A percentile compares a stretch with the other conserved stretches of the same genome.
Evolutionary conservation across 2,113 vertebrate genomes (phyloP).

Genomic region (Fulica atra): DNA sequence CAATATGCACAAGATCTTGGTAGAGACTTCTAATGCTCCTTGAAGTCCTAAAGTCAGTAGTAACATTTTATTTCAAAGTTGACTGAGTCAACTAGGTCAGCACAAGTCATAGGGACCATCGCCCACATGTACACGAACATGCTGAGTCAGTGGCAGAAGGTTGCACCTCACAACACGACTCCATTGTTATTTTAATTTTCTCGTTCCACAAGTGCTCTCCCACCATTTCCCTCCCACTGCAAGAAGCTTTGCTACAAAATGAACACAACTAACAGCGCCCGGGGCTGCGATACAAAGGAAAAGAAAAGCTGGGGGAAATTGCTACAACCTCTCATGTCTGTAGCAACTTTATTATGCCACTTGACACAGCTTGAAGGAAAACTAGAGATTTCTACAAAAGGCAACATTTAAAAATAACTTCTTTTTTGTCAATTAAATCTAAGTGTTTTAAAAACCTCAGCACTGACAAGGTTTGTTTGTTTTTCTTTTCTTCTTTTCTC

Average conservation of each 20-base stretch:
- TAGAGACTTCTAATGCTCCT: background rate
- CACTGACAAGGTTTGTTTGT: background rate
- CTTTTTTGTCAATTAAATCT: constrained; percentile 33
- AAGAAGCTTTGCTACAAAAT: constrained; percentile 59
- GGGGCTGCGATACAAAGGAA: constrained; percentile 43
- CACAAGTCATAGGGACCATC: constrained; percentile 4
- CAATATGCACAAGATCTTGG: background rate
- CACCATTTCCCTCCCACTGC: constrained; percentile 55
- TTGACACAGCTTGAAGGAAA: constrained; percentile 61
- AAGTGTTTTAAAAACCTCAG: constrained; percentile 18
- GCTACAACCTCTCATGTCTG: constrained; percentile 40
- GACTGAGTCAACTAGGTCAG: constrained; percentile 26
- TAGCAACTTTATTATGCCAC: constrained; percentile 57
- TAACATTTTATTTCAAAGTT: constrained; percentile 15
- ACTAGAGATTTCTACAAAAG: constrained; percentile 47
- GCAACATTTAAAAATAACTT: constrained; percentile 52
- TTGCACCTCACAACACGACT: constrained; percentile 39
- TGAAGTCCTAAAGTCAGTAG: background rate
- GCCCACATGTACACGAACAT: background rate
- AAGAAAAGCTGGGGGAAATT: constrained; percentile 52
- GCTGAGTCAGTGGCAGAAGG: constrained; percentile 53
- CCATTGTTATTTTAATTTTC: constrained; percentile 62
- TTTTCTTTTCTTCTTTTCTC: background rate
- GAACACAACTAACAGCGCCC: constrained; percentile 44
- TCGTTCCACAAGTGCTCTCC: constrained; percentile 41